Evolutionary conservation across 1,140 invertebrate genomes (phyloP), one percentile per base, ranked within the genome.

Genomic region (Tachypleus tridentatus): DNA sequence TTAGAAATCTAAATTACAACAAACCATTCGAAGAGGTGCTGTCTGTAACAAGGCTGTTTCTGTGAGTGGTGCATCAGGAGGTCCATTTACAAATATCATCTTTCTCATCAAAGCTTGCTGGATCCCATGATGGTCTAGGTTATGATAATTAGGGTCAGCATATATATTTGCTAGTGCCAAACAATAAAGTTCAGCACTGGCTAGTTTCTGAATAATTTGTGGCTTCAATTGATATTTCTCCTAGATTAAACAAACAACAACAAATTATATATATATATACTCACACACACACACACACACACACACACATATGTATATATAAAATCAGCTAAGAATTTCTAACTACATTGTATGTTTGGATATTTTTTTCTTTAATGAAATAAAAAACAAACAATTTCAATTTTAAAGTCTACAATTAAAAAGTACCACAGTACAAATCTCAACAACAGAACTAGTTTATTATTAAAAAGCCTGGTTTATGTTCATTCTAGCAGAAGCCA

Each of bases 181-280:
- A 79, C 93, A 96, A 80, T 98, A 98, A n/a, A 97, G 81, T 77
- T 97, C 93, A 67, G 93, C 94, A 80, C 89, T 96, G 66, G 91
- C 90, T 71, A 98, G 80, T 29, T 86, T 84, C 71, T 93, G 89
- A 57, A 93, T 86, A 69, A 98, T 88, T 68, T 92, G 86, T 57
- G 93, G 93, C 77, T 95, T 95, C 65, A 98, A 58, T 9, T 60
- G 51, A 3, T 62, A 11, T 29, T 58, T n/a, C 29, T 63, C 60
- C 65, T 67, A 47, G 4, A 49, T 49, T 49, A 9, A 62, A 57
- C 56, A 62, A 56, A 11, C 57, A 29, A 62, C 29, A 29, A 29
- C 29, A 29, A 29, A 29, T 29, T 29, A 29, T 29, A 29, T 29
- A 29, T 29, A 29, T 29, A 29, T 2, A 29, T 2, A 29, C 29